Base-by-base conservation (phyloP, 2,113 vertebrate species). In the Coregonus clupeaformis region DNA sequence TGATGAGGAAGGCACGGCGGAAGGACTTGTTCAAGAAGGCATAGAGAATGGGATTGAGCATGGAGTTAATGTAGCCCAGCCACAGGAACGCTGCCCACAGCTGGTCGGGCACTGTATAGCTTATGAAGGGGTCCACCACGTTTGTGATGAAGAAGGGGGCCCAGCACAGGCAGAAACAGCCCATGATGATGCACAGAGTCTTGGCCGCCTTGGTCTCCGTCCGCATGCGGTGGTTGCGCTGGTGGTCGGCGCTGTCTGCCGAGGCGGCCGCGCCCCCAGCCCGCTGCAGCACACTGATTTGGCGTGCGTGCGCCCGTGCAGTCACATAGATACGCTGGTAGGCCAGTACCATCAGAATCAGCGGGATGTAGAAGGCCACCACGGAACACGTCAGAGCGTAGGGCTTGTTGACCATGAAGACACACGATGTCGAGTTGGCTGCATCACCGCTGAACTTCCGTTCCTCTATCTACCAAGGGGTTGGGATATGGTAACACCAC, bases 1-100 rank as follows among this genome's bases (percentile, higher is more conserved):
- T 98, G 92, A 96, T 97, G 90, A 99, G 96, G 94, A 99, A 99
- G 96, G 98, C 98, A 95, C 95, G 97, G 79, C 97, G 92, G 92
- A 99, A 99, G 85, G 98, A 96, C 92, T 97, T 98, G 94, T 99
- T 99, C 91, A 99, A 93, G 92, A 99, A 99, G 91, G 98, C 98
- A 79, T 99, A 99, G 80, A 99, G 96, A 88, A 99, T 97, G 79
- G 98, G 98, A 91, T 99, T 99, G 82, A 99, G 89, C 91, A 97
- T 98, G 84, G 98, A 99, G 94, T 99, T 99, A 90, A 99, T 98
- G 90, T 99, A 99, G 88, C 98, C 98, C 71, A 99, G 93, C 98
- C 98, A 99, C 66, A 99, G 92, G 88, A 96, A 99, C 82, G 97
- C 97, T 0, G 91, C 94, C 98, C 98, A 99, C 85, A 99, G 90